Conservation (phyloP, 1,140 invertebrate genomes). For the Drosophila lacertosa region DNA sequence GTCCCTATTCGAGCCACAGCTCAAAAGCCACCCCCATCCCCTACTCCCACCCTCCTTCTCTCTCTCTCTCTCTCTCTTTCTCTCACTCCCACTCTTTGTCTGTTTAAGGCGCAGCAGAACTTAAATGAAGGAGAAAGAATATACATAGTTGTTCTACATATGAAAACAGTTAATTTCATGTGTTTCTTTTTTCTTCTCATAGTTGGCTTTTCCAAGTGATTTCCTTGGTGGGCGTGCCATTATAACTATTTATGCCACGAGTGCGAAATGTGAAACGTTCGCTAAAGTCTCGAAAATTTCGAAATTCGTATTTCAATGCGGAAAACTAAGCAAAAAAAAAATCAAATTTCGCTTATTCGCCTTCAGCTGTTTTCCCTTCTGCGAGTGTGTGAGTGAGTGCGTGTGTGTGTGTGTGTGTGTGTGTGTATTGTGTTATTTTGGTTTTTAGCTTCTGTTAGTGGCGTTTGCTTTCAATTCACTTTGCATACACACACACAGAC, state of each 20-base stretch:
- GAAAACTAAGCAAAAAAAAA: slow-evolving; percentile 13
- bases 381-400: not conserved
- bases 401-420: slow-evolving; percentile 7
- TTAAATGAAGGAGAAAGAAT: not conserved
- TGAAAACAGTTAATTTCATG: slow-evolving; percentile 19
- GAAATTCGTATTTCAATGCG: slow-evolving; percentile 22
- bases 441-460: slow-evolving; percentile 40
- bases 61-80: not conserved
- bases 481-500: slow-evolving; percentile 27
- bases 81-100: not conserved
- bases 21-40: not conserved
- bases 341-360: slow-evolving; percentile 42
- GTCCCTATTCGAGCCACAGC: slow-evolving; percentile 15
- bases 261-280: too few relatives aligned
- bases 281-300: slow-evolving; percentile 23
- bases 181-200: not conserved
- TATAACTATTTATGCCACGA: slow-evolving; percentile 12
- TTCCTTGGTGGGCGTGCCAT: slow-evolving; percentile 5
- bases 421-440: slow-evolving; percentile 27
- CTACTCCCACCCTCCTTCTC: too few relatives aligned
- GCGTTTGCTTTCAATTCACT: slow-evolving; percentile 37
- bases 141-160: not conserved
- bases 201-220: not conserved
- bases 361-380: slow-evolving; percentile 27
- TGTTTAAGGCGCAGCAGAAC: slow-evolving; percentile 12